Evolutionary conservation across 2,797 vertebrate genomes (phyloP).

Genomic region (Helostoma temminkii): DNA sequence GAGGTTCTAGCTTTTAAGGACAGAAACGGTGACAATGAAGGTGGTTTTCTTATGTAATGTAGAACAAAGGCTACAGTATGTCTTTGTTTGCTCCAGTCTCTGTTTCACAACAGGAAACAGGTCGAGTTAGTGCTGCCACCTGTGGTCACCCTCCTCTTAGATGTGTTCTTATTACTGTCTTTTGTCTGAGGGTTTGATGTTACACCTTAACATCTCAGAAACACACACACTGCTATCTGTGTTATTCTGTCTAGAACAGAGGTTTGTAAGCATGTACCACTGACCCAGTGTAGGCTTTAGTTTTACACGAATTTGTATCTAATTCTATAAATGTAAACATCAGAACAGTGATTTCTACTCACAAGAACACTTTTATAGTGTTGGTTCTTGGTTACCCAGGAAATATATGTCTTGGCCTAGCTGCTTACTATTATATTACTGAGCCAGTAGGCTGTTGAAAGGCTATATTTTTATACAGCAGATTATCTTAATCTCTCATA

Average conservation of each 20-base stretch:
- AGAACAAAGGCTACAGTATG: slow-evolving; percentile 10
- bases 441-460: slow-evolving; percentile 54
- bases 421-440: slow-evolving; percentile 52
- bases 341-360: neutral
- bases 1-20: slow-evolving; percentile 18
- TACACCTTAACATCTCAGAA: slow-evolving; percentile 62
- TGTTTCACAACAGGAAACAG: slow-evolving; percentile 32
- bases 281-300: slow-evolving; percentile 7
- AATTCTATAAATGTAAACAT: slow-evolving; percentile 4
- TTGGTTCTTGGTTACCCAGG: slow-evolving; percentile 10
- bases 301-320: neutral
- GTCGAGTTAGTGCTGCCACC: slow-evolving; percentile 47
- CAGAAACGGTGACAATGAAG: neutral
- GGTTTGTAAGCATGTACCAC: slow-evolving; percentile 8
- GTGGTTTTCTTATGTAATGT: slow-evolving; percentile 4
- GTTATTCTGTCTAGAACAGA: slow-evolving; percentile 27
- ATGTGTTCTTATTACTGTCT: slow-evolving; percentile 52
- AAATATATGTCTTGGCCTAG: slow-evolving; percentile 15
- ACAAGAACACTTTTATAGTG: slow-evolving; percentile 7
- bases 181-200: slow-evolving; percentile 64
- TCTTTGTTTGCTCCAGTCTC: slow-evolving; percentile 15
- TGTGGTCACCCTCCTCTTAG: slow-evolving; percentile 46
- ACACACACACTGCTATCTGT: slow-evolving; percentile 16
- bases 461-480: slow-evolving; percentile 63
- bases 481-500: slow-evolving; percentile 72